A percentile compares a stretch with the other conserved stretches of the same genome.
Evolutionary conservation across 1,140 invertebrate species (phyloP).

Genomic region (Notospermus geniculatus): DNA sequence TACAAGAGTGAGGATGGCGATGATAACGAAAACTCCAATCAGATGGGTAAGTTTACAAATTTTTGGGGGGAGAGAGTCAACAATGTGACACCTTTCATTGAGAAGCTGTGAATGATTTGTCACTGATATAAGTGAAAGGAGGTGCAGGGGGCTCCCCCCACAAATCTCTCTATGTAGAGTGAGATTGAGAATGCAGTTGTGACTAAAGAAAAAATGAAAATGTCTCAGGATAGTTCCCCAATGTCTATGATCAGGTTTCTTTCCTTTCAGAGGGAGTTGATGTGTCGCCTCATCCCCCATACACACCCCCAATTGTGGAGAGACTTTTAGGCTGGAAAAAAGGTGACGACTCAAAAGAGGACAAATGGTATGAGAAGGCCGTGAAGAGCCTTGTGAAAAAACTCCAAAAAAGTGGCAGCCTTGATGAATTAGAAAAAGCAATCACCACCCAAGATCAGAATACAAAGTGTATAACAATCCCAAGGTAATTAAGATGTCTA

Average conservation of each 20-base stretch:
- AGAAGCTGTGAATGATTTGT: too few species aligned
- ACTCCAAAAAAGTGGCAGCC: slow-evolving; percentile 81
- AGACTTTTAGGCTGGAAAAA: slow-evolving; percentile 91
- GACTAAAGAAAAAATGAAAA: slow-evolving; percentile 90
- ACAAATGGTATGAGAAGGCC: slow-evolving; percentile 96
- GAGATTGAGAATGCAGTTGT: slow-evolving; percentile 96
- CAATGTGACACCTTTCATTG: too few species aligned
- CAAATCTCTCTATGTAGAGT: slow-evolving; percentile 97
- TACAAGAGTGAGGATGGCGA: slow-evolving; percentile 97
- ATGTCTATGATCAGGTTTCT: too few species aligned
- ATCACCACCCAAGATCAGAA: slow-evolving; percentile 86
- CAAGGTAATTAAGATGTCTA: too few species aligned
- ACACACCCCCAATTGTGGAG: slow-evolving; percentile 92
- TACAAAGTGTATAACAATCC: slow-evolving; percentile 94
- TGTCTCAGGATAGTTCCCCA: too few species aligned
- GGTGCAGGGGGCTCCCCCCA: too few species aligned
- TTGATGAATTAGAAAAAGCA: slow-evolving; percentile 92
- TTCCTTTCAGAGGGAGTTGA: too few species aligned
- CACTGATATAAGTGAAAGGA: too few species aligned
- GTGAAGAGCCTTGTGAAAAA: slow-evolving; percentile 96
- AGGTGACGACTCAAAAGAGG: slow-evolving; percentile 71
- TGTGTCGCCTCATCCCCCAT: too few species aligned
- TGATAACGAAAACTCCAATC: slow-evolving; percentile 66
- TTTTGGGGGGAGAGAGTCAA: too few species aligned
- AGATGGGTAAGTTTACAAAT: slow-evolving; percentile 56